Base-by-base conservation (phyloP, 2,797 vertebrate species). In the Syngnathus rostellatus region DNA sequence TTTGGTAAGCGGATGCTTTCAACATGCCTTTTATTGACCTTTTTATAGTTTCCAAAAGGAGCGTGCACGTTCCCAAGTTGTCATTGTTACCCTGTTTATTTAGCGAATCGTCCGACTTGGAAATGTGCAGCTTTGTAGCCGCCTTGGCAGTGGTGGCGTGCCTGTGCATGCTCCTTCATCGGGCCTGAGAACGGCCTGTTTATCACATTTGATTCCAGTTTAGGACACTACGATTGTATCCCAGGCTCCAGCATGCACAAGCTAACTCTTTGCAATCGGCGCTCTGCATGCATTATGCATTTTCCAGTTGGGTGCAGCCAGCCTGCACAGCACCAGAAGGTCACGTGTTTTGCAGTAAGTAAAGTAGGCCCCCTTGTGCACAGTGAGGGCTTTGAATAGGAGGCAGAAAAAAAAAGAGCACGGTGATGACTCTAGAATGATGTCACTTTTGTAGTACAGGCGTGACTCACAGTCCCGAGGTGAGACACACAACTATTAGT, bases 1-100 rank as follows among this genome's bases (percentile, higher is more conserved):
- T 98, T 12, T 98, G 96, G 96, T 98, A 89, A 91, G 91, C 86
- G n/a, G 55, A 58, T 58, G 55, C 55, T 58, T 58, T 37, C 6
- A 37, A 16, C 58, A 41, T 41, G 0, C 8, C 14, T 39, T 41
- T 59, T 61, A 19, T 21, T 21, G 2, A 8, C 60, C 40, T 41
- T 61, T 39, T 40, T 31, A 21, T 19, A 60, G 19, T 39, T 17
- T 7, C 17, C 3, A 58, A 38, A 53, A 37, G 6, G 6, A 19
- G 31, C 57, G 16, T 59, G 37, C 57, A 39, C 17, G 37, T 17
- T 39, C 38, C 14, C 16, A 38, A 19, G 57, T 21, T 41, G 57
- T 59, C 38, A 59, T 39, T 39, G 17, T n/a, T n/a, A 21, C 19
- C n/a, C n/a, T 41, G 59, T 16, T 38, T 58, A 31, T 41, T 21